Base-by-base conservation (phyloP, 2,888 invertebrate genomes). In the Mythimna pallens region DNA sequence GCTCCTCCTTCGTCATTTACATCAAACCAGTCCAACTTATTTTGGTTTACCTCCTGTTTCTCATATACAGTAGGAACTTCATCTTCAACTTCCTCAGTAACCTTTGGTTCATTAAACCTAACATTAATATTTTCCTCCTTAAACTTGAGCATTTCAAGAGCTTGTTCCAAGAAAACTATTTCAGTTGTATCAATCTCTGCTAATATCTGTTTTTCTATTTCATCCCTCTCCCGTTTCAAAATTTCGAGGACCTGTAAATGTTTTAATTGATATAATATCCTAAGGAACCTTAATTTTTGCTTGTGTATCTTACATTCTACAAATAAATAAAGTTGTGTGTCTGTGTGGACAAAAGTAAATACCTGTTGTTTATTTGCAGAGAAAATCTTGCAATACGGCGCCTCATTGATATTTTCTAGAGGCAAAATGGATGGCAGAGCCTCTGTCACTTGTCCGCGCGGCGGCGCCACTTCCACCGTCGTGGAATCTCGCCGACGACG, bases 91-190 rank as follows among this genome's bases (percentile, higher is more conserved):
- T 88, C 86, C 61, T 91, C 88, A 62, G 74, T 71, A 20, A 87
- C 65, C 78, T 87, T 89, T 36, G 88, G 85, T 85, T 90, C 84
- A 75, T 89, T 84, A 82, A 82, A 75, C 72, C 85, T 87, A 6
- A 58, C 58, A 67, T 91, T 94, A 63, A 88, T 87, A 61, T 88
- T 89, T 79, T 93, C 97, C 94, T 89, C 94, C 77, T 98, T 96
- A 66, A 93, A 89, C 70, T 96, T 95, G 12, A 99, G 94, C 90
- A 98, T 97, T 65, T 97, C 93, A 65, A 99, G 93, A 20, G 99
- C 99, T 93, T 98, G 97, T 90, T 99, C 98, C 82, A 99, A 97
- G 89, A 98, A 99, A 86, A 98, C 97, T 88, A 97, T 97, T 94
- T 99, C 99, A 1, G 99, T 98, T 87, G 97, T 97, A 82, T 97